phyloP scores from a whole-genome alignment of 2,888 invertebrate genomes.

The Cryptosula pallasiana region DNA sequence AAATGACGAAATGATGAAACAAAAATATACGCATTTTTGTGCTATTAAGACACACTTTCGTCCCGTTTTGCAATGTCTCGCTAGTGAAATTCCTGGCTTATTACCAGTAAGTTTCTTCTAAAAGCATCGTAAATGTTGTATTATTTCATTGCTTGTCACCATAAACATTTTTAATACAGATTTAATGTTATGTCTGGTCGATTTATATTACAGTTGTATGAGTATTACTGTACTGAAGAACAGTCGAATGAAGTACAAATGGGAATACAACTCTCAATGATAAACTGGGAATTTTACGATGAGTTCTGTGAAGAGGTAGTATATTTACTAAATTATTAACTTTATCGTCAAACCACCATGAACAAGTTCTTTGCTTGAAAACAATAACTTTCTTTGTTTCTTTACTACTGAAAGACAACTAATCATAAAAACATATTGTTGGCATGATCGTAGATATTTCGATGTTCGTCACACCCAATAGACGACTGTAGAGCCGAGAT shows the following conservation, averaged over 20 bases:
- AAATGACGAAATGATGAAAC: background rate
- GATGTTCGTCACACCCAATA: background rate
- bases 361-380: too few relatives aligned
- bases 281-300: background rate
- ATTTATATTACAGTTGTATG: background rate
- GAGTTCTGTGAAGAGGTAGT: slow-evolving; percentile 14
- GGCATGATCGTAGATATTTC: too few relatives aligned
- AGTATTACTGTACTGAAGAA: background rate
- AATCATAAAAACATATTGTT: too few relatives aligned
- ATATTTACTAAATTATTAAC: too few relatives aligned
- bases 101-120: background rate
- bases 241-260: background rate
- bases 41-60: background rate
- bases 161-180: too few relatives aligned
- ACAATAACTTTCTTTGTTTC: too few relatives aligned
- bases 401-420: too few relatives aligned
- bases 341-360: too few relatives aligned
- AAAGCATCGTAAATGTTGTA: background rate
- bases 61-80: background rate
- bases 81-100: background rate
- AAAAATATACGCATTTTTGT: background rate
- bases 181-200: too few relatives aligned
- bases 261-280: background rate
- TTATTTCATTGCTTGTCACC: too few relatives aligned
- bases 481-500: background rate